Percentiles rank a stretch among this genome's conserved stretches.
Evolutionary conservation across 2,888 invertebrate genomes (phyloP).

Genomic region (Latrodectus hesperus): DNA sequence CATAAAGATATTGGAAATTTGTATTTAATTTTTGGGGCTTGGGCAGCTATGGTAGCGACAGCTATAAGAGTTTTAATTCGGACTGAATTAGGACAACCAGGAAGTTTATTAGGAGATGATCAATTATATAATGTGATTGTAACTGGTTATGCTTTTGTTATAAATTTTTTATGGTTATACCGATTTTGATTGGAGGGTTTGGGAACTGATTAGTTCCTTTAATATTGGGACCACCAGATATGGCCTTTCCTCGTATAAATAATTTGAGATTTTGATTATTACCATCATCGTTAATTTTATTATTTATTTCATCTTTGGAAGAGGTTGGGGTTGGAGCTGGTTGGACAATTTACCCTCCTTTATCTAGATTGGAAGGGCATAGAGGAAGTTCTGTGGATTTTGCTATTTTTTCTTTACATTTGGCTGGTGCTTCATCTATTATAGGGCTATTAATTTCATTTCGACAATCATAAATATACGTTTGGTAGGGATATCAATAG

Average conservation of each 20-base stretch:
- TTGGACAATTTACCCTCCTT: slow-evolving; percentile 85
- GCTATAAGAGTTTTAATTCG: slow-evolving; percentile 84
- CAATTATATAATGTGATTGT: slow-evolving; percentile 84
- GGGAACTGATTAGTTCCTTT: slow-evolving; percentile 87
- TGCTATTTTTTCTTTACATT: slow-evolving; percentile 84
- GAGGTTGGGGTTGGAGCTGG: slow-evolving; percentile 85
- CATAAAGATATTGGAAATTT: slow-evolving; percentile 86
- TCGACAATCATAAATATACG: slow-evolving; percentile 85
- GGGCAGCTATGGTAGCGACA: slow-evolving; percentile 83
- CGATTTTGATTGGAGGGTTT: slow-evolving; percentile 84
- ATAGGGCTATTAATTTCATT: slow-evolving; percentile 87
- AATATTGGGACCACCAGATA: slow-evolving; percentile 86
- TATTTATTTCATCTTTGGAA: slow-evolving; percentile 81
- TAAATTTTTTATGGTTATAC: slow-evolving; percentile 85
- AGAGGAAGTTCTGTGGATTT: slow-evolving; percentile 83
- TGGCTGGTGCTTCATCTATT: slow-evolving; percentile 84
- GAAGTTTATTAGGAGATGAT: slow-evolving; percentile 81
- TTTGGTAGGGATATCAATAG: slow-evolving; percentile 78
- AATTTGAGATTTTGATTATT: slow-evolving; percentile 86
- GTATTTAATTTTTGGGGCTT: slow-evolving; percentile 80
- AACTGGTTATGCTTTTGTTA: slow-evolving; percentile 86
- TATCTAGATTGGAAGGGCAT: slow-evolving; percentile 81
- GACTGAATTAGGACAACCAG: slow-evolving; percentile 82
- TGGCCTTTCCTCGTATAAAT: slow-evolving; percentile 88
- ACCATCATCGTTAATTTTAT: slow-evolving; percentile 81